A percentile compares a stretch with the other conserved stretches of the same genome.
phyloP scores from a whole-genome alignment of 2,113 vertebrate species.

The Heptranchias perlo region DNA sequence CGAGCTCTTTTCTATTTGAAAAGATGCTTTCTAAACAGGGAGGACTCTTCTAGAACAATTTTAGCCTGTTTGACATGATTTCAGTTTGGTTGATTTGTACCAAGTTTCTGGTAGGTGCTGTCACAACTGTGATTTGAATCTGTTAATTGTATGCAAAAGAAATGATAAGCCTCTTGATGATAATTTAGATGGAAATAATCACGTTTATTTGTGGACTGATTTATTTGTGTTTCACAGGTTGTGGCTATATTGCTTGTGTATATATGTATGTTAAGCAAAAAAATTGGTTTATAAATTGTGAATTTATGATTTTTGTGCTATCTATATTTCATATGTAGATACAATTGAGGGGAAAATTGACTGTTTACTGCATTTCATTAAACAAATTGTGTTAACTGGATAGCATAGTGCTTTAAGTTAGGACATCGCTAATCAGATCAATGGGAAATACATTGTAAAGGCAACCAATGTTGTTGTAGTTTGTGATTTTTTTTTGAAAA shows the following conservation, averaged over 20 bases:
- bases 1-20: not conserved
- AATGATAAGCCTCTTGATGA: not conserved
- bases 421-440: not conserved
- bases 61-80: constrained; percentile 19
- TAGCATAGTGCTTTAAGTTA: not conserved
- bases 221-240: not conserved
- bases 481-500: not conserved
- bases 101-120: constrained; percentile 24
- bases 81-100: constrained; percentile 15
- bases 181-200: not conserved
- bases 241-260: not conserved
- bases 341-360: not conserved
- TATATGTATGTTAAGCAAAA: not conserved
- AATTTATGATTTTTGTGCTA: not conserved
- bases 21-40: not conserved
- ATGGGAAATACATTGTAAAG: not conserved
- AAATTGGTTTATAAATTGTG: not conserved
- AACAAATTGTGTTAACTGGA: too few relatives aligned
- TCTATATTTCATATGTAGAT: not conserved
- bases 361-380: not conserved
- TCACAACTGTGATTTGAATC: not conserved
- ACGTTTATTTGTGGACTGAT: not conserved
- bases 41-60: not conserved
- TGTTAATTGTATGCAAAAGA: not conserved
- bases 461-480: not conserved